phyloP scores from a whole-genome alignment of 2,797 vertebrate species.

The Argya squamiceps region DNA sequence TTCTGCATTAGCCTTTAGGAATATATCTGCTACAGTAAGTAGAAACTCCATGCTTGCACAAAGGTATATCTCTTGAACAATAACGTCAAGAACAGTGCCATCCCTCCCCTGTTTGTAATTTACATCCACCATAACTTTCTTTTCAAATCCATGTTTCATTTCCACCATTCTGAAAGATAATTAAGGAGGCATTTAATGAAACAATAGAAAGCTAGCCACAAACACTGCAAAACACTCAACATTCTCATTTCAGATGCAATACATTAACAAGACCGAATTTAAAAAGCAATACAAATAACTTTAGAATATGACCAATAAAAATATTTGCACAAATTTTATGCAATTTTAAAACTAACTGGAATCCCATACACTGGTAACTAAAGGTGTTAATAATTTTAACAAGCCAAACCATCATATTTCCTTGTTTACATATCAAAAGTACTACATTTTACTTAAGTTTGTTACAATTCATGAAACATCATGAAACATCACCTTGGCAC shows the following conservation, averaged over 20 bases:
- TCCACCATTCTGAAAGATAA: slow-evolving; percentile 90
- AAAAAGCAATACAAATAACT: not conserved
- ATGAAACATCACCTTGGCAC: no score
- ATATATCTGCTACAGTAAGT: slow-evolving; percentile 90
- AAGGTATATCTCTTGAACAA: slow-evolving; percentile 91
- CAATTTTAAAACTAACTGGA: not conserved
- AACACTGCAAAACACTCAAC: not conserved
- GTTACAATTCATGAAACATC: not conserved
- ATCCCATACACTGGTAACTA: not conserved
- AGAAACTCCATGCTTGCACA: slow-evolving; percentile 98
- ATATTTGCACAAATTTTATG: not conserved
- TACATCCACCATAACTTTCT: slow-evolving; percentile 92
- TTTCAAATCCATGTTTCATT: slow-evolving; percentile 87
- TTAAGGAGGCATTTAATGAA: not conserved
- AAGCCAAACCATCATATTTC: not conserved
- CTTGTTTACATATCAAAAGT: not conserved
- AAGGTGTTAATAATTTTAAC: not conserved
- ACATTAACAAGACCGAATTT: not conserved
- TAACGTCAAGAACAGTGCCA: slow-evolving; percentile 79
- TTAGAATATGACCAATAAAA: not conserved
- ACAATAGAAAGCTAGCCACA: not conserved
- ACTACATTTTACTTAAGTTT: not conserved
- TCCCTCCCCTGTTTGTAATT: slow-evolving; percentile 87
- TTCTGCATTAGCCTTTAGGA: slow-evolving; percentile 86
- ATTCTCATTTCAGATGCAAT: not conserved